Base-by-base conservation (phyloP, 2,888 invertebrate species). In the Magallana nippona region DNA sequence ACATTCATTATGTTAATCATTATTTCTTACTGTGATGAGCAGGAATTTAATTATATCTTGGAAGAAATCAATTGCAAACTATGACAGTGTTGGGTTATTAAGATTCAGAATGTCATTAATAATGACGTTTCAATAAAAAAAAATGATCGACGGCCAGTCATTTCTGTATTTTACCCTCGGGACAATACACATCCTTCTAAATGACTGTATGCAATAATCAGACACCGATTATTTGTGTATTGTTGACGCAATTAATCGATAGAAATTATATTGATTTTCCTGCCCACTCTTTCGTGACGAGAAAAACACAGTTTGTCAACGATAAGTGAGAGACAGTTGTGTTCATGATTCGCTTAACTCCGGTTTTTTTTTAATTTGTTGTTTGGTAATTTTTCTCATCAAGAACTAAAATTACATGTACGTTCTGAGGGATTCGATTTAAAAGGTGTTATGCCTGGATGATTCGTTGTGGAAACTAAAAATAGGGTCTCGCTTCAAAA, bases 401-500 rank as follows among this genome's bases (percentile, higher is more conserved):
- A 22, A 27, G 22, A 13, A 71, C 11, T 15, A 22, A 17, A 27
- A 22, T 22, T 27, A 27, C 22, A 71, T 71, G 22, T 71, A 22
- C 27, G 19, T 71, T 27, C 27, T 71, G 5, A 60, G 60, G 22
- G 5, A 71, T 19, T 19, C 3, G 10, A 22, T 63, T 13, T 10
- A 13, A 56, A n/a, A 79, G 27, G 55, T 55, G 82, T 19, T 56
- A 82, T 60, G 60, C 82, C 82, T 82, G 82, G 82, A 11, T 82
- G 82, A 82, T 60, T 71, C 32, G n/a, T 22, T 55, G 56, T 62
- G 82, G 56, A 32, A 56, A 44, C n/a, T 80, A 80, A 83, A 83
- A 80, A 83, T 83, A 83, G 83, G 44, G 44, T 44, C 80, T 78
- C 55, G 22, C 32, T 58, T n/a, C 17, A 79, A 84, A 86, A 86